Evolutionary conservation across 2,888 invertebrate species (phyloP), one percentile per base, ranked within the genome.

Genomic region (Erynnis tages): DNA sequence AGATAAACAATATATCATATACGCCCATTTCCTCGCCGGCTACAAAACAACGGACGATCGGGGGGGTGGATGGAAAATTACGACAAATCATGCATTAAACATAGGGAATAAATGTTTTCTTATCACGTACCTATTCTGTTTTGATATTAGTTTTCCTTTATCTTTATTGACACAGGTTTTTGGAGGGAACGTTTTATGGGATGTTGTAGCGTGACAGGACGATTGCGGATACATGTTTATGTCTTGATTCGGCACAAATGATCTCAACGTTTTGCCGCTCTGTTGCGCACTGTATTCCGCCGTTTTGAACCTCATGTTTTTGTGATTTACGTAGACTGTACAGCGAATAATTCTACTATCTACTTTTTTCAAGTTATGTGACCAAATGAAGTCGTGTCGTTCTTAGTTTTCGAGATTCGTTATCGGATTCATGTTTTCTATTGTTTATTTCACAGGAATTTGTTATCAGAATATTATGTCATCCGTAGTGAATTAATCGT

Each of bases 11-110:
- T 88, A 86, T 81, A 87, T 89, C 88, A 87, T 83, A 73, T 69
- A 73, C 77, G 82, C 77, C 86, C 80, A 82, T 86, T 86, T 81
- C 81, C 76, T 77, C 82, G 75, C 72, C 69, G 58, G 75, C 76
- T 75, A 82, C 84, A 82, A 87, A 85, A 88, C 86, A 87, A 86
- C 82, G 76, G 76, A 70, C 76, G 67, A 63, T 69, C 71, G 67
- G 77, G 82, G 8, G 86, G 82, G 80, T 78, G 82, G 76, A 45
- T 79, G 82, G 82, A 76, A 82, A 89, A 89, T 88, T 89, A 88
- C 87, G 87, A 88, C 88, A 87, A 87, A 89, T 88, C 88, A 88
- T 89, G 88, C 88, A 89, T 89, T 89, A 89, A 89, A 89, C 89
- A 89, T 88, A 77, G 88, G 83, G 87, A 88, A 89, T 89, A 88